Base-by-base conservation (phyloP, 2,797 vertebrate species). In the Galagoides demidoff region DNA sequence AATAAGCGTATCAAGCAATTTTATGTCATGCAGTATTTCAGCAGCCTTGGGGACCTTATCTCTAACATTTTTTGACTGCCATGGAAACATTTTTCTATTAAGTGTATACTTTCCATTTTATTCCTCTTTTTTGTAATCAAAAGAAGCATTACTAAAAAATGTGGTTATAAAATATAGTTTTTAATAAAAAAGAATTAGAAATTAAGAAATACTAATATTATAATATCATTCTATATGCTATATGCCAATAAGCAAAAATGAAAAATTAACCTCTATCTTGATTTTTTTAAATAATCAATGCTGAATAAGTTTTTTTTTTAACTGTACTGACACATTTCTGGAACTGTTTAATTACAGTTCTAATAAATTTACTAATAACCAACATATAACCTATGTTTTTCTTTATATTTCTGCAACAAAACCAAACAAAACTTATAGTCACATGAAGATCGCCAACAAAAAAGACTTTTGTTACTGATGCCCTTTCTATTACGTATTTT, bases 1-100 rank as follows among this genome's bases (percentile, higher is more conserved):
- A 98, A 98, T 98, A 98, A 98, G 93, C 84, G 97, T 96, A 97
- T 97, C 89, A 97, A 98, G 83, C 84, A 97, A 92, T 97, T 98
- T 96, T 97, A 95, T 97, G 20, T 92, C 66, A 85, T 95, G 89
- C 43, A 95, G 66, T 97, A 96, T 92, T 96, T 97, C 59, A 92
- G 81, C 97, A 96, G 31, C 88, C 77, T 97, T 57, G 78, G 82
- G 90, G 89, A 95, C 96, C 92, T 97, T 98, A 97, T 96, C 90
- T 97, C 94, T 63, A 96, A 94, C 13, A 45, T 64, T 82, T 94
- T 94, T 87, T 39, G 92, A 94, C 94, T 94, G 77, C 34, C 92
- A 85, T 86, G 84, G 66, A 96, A 89, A 93, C 59, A 85, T 97
- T 96, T 96, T 89, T 96, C 92, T 91, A 97, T 97, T 96, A 96